Evolutionary conservation across 2,888 invertebrate species (phyloP).

Genomic region (Aphodius granarius): DNA sequence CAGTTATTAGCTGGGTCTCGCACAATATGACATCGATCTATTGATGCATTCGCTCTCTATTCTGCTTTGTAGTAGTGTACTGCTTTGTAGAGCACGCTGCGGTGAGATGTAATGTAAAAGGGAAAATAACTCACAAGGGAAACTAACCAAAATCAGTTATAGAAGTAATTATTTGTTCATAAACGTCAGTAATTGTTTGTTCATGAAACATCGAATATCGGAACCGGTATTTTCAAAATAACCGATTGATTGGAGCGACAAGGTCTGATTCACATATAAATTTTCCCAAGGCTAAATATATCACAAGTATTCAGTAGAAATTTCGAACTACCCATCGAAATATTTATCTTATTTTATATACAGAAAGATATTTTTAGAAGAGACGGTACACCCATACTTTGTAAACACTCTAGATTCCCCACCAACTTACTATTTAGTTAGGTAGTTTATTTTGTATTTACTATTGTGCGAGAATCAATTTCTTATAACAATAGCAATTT

Average conservation of each 20-base stretch:
- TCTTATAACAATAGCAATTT: not conserved
- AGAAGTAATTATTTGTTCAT: no score
- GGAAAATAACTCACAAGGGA: no score
- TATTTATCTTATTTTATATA: not conserved
- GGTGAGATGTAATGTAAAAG: no score
- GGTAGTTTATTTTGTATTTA: not conserved
- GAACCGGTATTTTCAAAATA: not conserved
- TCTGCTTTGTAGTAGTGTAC: no score
- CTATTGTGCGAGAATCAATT: no score
- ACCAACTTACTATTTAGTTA: not conserved
- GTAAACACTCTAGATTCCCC: not conserved
- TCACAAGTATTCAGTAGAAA: not conserved
- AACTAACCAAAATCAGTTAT: no score
- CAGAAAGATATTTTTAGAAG: not conserved
- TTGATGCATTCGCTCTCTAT: no score
- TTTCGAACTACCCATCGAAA: not conserved
- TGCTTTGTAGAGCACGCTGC: no score
- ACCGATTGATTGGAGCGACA: not conserved
- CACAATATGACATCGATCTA: not conserved
- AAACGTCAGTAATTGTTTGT: no score
- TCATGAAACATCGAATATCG: no score
- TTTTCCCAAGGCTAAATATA: not conserved
- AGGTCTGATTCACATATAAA: not conserved
- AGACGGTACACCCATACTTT: not conserved
- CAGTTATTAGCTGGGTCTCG: not conserved